phyloP scores from a whole-genome alignment of 2,888 invertebrate genomes.

The Hypomecis atomaria region DNA sequence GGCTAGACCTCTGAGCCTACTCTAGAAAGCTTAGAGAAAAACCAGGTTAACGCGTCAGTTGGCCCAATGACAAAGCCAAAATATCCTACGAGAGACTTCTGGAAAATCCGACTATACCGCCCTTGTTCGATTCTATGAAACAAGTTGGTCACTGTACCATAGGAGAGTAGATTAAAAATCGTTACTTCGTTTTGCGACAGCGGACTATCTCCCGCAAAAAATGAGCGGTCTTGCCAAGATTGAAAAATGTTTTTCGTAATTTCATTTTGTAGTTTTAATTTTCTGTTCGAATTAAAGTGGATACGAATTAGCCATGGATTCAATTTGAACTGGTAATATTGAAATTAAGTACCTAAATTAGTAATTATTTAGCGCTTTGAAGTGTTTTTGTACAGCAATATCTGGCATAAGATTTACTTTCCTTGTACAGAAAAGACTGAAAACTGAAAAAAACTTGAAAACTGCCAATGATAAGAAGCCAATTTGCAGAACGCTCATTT shows the following conservation, averaged over 20 bases:
- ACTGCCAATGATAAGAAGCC: too few relatives aligned
- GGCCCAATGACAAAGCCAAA: background rate
- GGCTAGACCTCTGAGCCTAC: conserved; percentile 14
- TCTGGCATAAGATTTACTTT: too few relatives aligned
- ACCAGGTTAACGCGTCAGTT: background rate
- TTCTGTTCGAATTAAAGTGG: background rate
- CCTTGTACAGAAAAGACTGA: too few relatives aligned
- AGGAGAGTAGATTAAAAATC: conserved; percentile 27
- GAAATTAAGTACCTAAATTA: too few relatives aligned
- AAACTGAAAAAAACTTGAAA: too few relatives aligned
- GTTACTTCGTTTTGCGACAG: conserved; percentile 29
- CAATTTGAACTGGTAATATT: background rate
- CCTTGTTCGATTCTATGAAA: background rate
- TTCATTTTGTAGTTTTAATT: background rate
- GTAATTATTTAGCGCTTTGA: too few relatives aligned
- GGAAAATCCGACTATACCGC: background rate
- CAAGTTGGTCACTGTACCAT: background rate
- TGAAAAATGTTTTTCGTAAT: conserved; percentile 12
- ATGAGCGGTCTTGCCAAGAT: conserved; percentile 20
- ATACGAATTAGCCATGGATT: background rate
- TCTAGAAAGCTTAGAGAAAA: conserved; percentile 5
- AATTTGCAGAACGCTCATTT: too few relatives aligned
- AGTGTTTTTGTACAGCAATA: too few relatives aligned
- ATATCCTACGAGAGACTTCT: background rate
- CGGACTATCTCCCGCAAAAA: conserved; percentile 13